Base-by-base conservation (phyloP, 2,113 vertebrate species). In the Macrotis lagotis region DNA sequence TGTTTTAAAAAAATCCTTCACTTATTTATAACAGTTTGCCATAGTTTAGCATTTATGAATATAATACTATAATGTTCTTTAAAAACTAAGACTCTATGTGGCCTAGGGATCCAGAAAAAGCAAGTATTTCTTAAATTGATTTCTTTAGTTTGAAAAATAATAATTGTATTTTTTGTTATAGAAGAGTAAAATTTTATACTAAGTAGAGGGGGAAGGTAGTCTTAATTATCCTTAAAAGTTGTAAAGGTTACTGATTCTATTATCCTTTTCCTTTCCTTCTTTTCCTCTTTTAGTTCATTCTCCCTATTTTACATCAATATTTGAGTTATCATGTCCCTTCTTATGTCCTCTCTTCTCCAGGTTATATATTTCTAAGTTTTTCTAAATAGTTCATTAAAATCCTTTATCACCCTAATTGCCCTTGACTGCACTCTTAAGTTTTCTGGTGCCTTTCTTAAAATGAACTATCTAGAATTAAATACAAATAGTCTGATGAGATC, bases 121-220 rank as follows among this genome's bases (percentile, higher is more conserved):
- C 52, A 95, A 91, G 51, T n/a, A n/a, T 52, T 91, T 51, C 26
- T 0, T 48, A 66, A 24, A 2, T 83, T 89, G 48, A 94, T 89
- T 95, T 94, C 66, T 96, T 52, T 94, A 3, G 26, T 91, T 89
- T 92, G 91, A 91, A 47, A 97, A 95, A 48, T 50, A 48, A 48
- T 49, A 94, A 28, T 19, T 47, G 94, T 49, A 91, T 92, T 8
- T 90, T 9, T 50, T 91, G 44, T 50, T 94, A 50, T 8, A n/a
- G 47, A 49, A 91, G 22, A 92, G 22, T 93, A 50, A 28, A 88
- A 91, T 91, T 92, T 89, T 91, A 51, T 51, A 52, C 48, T 50
- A 53, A 37, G 16, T 66, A 74, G 19, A 91, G 89, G 19, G 83
- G 25, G 74, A 93, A 47, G 47, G 25, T 24, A 51, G 4, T 10